A percentile compares a stretch with the other conserved stretches of the same genome.
These are phyloP conservation scores for Euproctis similis DNA, from an alignment of 2,888 invertebrate genomes.

Conservation along the genomic window DNA sequence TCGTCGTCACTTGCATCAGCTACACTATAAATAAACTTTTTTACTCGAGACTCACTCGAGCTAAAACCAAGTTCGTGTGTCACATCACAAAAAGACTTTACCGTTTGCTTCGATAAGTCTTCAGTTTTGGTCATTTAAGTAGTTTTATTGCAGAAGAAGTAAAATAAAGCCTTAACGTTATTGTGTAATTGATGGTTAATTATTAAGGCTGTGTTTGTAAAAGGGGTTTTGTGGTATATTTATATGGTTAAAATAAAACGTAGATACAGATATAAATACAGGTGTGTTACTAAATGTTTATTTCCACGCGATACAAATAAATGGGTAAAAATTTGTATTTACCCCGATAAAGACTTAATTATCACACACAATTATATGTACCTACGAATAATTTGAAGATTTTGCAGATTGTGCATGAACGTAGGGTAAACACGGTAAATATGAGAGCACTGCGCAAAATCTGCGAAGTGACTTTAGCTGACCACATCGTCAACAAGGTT, in stretches of 20 bases:
- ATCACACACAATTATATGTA: too few relatives aligned
- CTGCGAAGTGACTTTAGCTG: too few relatives aligned
- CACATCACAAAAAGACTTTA: constrained; percentile 10
- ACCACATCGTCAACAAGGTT: too few relatives aligned
- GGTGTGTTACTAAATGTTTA: constrained; percentile 2
- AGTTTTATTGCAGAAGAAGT: constrained; percentile 22
- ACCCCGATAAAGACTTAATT: constrained; percentile 5
- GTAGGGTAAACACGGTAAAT: too few relatives aligned
- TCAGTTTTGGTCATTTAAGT: constrained; percentile 19
- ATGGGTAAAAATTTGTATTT: not conserved
- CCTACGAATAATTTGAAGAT: not conserved
- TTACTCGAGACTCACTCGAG: not conserved
- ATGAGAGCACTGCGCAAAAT: too few relatives aligned
- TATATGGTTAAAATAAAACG: too few relatives aligned
- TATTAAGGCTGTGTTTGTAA: constrained; percentile 16
- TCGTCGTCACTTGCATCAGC: too few relatives aligned
- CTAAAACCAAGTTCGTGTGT: constrained; percentile 3
- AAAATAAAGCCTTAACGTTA: constrained; percentile 24
- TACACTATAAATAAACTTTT: too few relatives aligned
- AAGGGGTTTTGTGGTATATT: constrained; percentile 4
- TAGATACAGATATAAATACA: not conserved
- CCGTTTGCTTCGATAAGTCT: constrained; percentile 10
- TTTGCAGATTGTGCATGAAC: not conserved
- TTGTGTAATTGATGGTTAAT: constrained; percentile 21
- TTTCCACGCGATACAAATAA: not conserved